phyloP scores from a whole-genome alignment of 2,888 invertebrate genomes.

The Agrochola lota region DNA sequence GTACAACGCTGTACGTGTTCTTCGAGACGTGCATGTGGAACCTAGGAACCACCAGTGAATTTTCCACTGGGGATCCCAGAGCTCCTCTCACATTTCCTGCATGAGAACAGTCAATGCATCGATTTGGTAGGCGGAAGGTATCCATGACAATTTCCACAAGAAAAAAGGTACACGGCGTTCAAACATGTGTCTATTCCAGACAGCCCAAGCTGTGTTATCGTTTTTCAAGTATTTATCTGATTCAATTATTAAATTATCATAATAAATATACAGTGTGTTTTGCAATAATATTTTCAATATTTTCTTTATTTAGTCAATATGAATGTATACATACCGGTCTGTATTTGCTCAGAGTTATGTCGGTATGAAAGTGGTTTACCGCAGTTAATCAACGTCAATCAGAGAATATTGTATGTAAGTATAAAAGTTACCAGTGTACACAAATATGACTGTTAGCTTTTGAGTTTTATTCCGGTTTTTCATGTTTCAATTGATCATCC shows the following conservation, averaged over 20 bases:
- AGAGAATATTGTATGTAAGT: constrained; percentile 13
- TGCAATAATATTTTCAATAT: background rate
- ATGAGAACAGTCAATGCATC: background rate
- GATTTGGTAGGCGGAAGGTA: background rate
- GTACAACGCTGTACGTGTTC: background rate
- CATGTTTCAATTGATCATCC: background rate
- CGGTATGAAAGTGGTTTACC: constrained; percentile 39
- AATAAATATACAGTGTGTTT: background rate
- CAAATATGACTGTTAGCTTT: background rate
- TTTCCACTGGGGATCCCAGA: constrained; percentile 10
- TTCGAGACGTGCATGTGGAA: background rate
- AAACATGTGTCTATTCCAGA: background rate
- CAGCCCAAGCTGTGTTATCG: background rate
- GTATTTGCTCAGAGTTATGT: constrained; percentile 20
- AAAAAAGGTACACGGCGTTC: background rate
- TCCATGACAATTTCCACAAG: background rate
- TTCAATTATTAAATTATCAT: background rate
- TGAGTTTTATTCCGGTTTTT: background rate
- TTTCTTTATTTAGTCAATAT: background rate
- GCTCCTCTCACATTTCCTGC: background rate
- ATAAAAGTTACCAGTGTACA: background rate
- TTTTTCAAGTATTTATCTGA: background rate
- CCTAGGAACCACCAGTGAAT: background rate
- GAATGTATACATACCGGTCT: background rate
- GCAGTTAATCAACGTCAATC: constrained; percentile 31